Evolutionary conservation across 2,888 invertebrate species (phyloP), one percentile per base, ranked within the genome.

Genomic region (Abrostola triplasia): DNA sequence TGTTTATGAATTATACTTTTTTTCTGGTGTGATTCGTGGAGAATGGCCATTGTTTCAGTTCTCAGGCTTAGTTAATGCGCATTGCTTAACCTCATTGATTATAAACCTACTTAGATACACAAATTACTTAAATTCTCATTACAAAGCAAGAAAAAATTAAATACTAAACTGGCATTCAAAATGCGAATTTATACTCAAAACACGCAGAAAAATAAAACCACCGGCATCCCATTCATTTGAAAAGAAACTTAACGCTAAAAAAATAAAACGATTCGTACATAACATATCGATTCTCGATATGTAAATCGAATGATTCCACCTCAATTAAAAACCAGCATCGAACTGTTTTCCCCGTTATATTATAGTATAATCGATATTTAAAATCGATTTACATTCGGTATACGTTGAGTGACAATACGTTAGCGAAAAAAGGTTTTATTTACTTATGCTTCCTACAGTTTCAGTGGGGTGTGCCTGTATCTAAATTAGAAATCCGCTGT

Each of bases 281-380:
- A 67, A 67, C 68, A 67, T 73, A 75, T 66, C 59, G 76, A 71
- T 71, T 59, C 59, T 71, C 53, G 64, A 70, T 79, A 81, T 79
- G 77, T 70, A 77, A 79, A 80, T 80, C 63, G 70, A 68, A 67
- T 67, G 67, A 67, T 68, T 67, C 55, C 51, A 59, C 68, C 57
- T 70, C 79, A 73, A 79, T 79, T 80, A 81, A 76, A 77, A 67
- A 60, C 67, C 63, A 71, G 66, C 66, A 62, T 74, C 68, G 63
- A 67, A 41, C 58, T 38, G 64, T 70, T 73, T 57, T 49, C 64
- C 67, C 63, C 67, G 36, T 54, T 70, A 71, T 73, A 70, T 67
- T 66, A 64, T 65, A 55, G 48, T 51, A 59, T 60, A 59, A 71
- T 81, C 77, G 63, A 73, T 69, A 59, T 58, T 67, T 71, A 36